phyloP scores from a whole-genome alignment of 2,797 vertebrate species.

The Heterohyrax brucei region DNA sequence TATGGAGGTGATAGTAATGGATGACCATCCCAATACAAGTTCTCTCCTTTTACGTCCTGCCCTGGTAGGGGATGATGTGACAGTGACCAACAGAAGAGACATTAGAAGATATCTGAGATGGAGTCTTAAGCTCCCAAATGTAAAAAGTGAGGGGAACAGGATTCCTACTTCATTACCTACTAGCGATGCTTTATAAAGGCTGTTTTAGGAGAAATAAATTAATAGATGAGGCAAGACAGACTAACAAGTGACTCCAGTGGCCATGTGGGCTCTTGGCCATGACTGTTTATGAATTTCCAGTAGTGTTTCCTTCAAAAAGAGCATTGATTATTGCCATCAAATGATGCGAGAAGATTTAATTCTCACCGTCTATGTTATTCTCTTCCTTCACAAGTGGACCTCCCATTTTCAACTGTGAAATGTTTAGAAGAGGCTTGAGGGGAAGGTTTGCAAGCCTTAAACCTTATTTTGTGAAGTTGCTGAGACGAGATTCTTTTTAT shows the following conservation, averaged over 20 bases:
- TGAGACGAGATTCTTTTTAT: not conserved
- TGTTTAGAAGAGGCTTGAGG: not conserved
- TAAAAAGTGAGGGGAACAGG: not conserved
- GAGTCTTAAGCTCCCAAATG: not conserved
- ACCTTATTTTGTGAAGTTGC: slow-evolving; percentile 12
- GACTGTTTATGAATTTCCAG: slow-evolving; percentile 26
- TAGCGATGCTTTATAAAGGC: slow-evolving; percentile 15
- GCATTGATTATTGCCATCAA: slow-evolving; percentile 21
- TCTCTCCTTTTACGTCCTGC: not conserved
- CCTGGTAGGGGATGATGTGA: not conserved
- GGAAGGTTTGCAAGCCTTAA: not conserved
- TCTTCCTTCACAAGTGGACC: slow-evolving; percentile 5
- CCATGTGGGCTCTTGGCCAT: not conserved
- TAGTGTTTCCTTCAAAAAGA: slow-evolving; percentile 51
- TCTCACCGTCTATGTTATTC: not conserved
- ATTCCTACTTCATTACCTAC: not conserved
- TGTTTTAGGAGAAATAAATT: slow-evolving; percentile 62
- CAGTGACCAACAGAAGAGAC: not conserved
- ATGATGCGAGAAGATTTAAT: slow-evolving; percentile 22
- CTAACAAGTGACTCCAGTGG: slow-evolving; percentile 3
- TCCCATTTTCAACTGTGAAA: slow-evolving; percentile 27
- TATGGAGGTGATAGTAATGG: not conserved
- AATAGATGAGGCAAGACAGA: slow-evolving; percentile 21
- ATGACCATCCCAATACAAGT: not conserved
- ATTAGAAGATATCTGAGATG: not conserved